Base-by-base conservation (phyloP, 2,113 vertebrate species). In the Athene cunicularia region DNA sequence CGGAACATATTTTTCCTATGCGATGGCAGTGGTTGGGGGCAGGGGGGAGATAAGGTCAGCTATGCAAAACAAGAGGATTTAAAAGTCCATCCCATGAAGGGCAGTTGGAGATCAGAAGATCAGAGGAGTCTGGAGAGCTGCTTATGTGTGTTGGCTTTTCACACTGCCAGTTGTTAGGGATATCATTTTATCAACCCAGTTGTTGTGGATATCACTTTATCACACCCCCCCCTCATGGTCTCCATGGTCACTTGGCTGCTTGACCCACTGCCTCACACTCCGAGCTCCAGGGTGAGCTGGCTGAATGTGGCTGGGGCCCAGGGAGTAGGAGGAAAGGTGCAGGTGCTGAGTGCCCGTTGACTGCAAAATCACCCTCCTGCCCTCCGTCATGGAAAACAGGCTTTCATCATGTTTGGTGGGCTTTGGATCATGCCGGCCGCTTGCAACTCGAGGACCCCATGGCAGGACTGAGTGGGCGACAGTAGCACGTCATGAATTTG, bases 11-110 rank as follows among this genome's bases (percentile, higher is more conserved):
- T 77, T 91, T 92, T 77, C 59, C n/a, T 74, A 10, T 28, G 52
- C 0, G 3, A 30, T 68, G 37, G 50, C 60, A 35, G 55, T 32
- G 64, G 35, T 35, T 75, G 27, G 9, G 9, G 27, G 8, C 9
- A 12, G 15, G 14, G 53, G 30, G 15, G 23, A 80, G 66, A 32
- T 55, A 62, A 80, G 37, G 63, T 86, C 77, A 88, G 32, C 70
- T 91, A 12, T 73, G 66, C n/a, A 79, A 91, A 95, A 49, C 35
- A 74, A 87, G 62, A 68, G 43, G 43, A 80, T 91, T 95, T 93
- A 26, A 49, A 91, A 93, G 53, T 50, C 59, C 7, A 12, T 21
- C 5, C 45, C 8, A 7, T 23, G 76, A 96, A 74, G 77, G 76
- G 49, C 83, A 68, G 21, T 2, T 87, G 75, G 45, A 83, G 75